Percentiles rank a stretch among this genome's conserved stretches.
These are phyloP conservation scores for Coturnix japonica DNA, from an alignment of 2,113 vertebrate genomes.

Conservation along the genomic window DNA sequence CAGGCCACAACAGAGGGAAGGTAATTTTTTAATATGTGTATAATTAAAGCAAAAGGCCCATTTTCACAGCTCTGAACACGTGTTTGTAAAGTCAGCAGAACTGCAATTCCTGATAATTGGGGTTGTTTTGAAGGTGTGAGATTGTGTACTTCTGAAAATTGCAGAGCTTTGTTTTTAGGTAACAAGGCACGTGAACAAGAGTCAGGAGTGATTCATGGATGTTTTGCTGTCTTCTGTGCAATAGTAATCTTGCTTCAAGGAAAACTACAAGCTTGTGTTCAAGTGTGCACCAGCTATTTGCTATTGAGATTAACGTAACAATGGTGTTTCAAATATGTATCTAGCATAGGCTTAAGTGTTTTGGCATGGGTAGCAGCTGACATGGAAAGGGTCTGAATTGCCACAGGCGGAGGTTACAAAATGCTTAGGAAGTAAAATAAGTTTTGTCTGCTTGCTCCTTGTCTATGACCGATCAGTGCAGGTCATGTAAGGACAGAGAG, in stretches of 20 bases:
- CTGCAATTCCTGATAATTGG: neutral
- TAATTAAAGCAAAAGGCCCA: neutral
- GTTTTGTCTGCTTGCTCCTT: neutral
- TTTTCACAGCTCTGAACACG: neutral
- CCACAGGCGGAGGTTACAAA: neutral
- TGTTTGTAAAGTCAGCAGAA: neutral
- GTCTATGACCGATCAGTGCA: neutral
- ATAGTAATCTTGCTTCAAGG: neutral
- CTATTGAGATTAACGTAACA: neutral
- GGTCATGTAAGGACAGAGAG: slow-evolving; percentile 9
- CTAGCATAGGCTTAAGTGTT: neutral
- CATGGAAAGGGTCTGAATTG: neutral
- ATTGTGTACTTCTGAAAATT: neutral
- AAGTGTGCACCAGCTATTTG: neutral
- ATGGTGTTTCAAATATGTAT: neutral
- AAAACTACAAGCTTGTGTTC: neutral
- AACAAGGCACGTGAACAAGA: neutral
- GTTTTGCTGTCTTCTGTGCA: neutral
- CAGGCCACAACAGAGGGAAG: neutral
- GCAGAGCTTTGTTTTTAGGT: neutral
- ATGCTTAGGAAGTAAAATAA: neutral
- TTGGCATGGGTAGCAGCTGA: neutral
- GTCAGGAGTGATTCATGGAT: neutral
- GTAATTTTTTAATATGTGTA: neutral
- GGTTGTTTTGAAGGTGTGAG: neutral